phyloP scores from a whole-genome alignment of 2,797 vertebrate species.

The Hoplostethus mediterraneus region DNA sequence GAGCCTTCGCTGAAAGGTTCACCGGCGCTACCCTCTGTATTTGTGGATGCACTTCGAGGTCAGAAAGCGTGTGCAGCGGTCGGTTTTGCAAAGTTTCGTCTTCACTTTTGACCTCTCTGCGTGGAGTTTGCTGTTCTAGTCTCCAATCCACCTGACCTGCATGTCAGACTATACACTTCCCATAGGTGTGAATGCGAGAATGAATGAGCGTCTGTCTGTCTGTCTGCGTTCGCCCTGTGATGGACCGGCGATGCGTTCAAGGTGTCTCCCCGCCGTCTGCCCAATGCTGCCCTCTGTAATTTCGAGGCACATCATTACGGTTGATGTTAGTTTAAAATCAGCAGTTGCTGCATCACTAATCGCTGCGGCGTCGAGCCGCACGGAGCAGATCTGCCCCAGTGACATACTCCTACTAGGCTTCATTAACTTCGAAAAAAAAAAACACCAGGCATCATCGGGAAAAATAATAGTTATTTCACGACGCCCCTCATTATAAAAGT shows the following conservation, averaged over 20 bases:
- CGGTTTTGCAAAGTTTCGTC: neutral
- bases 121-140: no score
- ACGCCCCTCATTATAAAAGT: conserved; percentile 52
- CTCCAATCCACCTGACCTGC: no score
- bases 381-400: conserved; percentile 23
- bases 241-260: no score
- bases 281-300: neutral
- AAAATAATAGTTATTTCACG: conserved; percentile 62
- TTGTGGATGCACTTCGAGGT: neutral
- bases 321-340: neutral
- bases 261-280: no score
- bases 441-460: conserved; percentile 21
- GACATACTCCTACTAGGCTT: conserved; percentile 53
- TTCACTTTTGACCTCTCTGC: neutral
- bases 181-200: no score
- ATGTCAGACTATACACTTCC: no score
- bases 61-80: neutral
- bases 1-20: conserved; percentile 21
- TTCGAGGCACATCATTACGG: neutral
- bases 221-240: no score
- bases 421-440: conserved; percentile 55
- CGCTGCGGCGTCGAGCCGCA: conserved; percentile 25
- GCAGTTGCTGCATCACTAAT: neutral
- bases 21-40: conserved; percentile 13
- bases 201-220: no score